Percentiles rank a stretch among this genome's conserved stretches.
phyloP scores from a whole-genome alignment of 2,113 vertebrate genomes.

The Cnemophilus loriae region DNA sequence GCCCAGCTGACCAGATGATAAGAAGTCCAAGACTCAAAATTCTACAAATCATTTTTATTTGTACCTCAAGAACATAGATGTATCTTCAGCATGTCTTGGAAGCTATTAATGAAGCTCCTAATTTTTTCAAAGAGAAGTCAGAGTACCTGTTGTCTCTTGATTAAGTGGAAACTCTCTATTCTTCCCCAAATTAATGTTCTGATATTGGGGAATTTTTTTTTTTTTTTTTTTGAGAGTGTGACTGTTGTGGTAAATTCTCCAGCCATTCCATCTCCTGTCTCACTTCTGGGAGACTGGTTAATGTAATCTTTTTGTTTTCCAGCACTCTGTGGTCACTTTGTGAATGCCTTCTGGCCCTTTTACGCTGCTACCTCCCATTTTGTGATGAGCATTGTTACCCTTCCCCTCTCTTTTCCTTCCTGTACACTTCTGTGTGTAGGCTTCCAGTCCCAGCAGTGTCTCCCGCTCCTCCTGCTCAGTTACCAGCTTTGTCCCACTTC shows the following conservation, averaged over 20 bases:
- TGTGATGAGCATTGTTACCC: background rate
- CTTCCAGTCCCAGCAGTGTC: background rate
- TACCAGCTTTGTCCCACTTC: background rate
- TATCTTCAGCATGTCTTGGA: background rate
- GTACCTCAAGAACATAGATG: background rate
- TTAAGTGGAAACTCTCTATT: background rate
- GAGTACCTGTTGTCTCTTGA: background rate
- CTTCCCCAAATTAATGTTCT: background rate
- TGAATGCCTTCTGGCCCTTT: background rate
- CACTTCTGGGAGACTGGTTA: background rate
- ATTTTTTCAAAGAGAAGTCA: background rate
- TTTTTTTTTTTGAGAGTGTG: background rate
- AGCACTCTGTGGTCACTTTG: background rate
- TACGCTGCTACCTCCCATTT: background rate
- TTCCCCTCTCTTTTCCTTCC: background rate
- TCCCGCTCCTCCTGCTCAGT: background rate
- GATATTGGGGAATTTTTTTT: background rate
- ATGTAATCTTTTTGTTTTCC: background rate
- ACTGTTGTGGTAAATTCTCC: background rate
- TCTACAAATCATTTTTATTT: background rate
- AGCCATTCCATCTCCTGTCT: background rate
- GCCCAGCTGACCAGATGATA: background rate
- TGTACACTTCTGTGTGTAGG: accelerated
- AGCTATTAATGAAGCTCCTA: background rate
- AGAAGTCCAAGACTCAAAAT: background rate